Percentiles rank a stretch among this genome's conserved stretches.
These are phyloP conservation scores for Drosophila hamatofila DNA, from an alignment of 2,888 invertebrate genomes.

Conservation along the genomic window DNA sequence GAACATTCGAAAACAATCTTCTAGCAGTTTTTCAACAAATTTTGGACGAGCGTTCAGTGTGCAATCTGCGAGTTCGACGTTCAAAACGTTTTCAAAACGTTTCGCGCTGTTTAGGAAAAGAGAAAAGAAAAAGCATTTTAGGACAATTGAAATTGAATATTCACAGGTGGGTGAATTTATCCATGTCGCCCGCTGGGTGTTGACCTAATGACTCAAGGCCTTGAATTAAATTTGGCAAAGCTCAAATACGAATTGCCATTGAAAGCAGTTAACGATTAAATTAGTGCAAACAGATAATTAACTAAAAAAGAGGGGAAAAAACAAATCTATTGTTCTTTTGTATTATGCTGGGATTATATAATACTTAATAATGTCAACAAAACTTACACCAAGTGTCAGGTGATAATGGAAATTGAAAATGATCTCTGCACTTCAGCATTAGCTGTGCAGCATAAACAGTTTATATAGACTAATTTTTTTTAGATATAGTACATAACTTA, in stretches of 20 bases:
- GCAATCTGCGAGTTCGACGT: constrained; percentile 40
- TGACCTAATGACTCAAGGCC: constrained; percentile 19
- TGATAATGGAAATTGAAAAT: constrained; percentile 21
- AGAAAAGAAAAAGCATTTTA: constrained; percentile 29
- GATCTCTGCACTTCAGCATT: constrained; percentile 7
- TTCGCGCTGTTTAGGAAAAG: constrained; percentile 11
- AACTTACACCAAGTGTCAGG: constrained; percentile 18
- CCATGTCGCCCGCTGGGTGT: constrained; percentile 13
- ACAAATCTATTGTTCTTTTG: constrained; percentile 47
- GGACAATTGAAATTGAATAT: constrained; percentile 52
- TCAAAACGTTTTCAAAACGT: constrained; percentile 30
- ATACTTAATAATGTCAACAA: constrained; percentile 52
- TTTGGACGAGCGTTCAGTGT: constrained; percentile 57
- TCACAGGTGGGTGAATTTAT: constrained; percentile 71
- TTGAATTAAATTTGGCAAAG: constrained; percentile 5
- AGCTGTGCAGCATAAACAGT: constrained; percentile 4
- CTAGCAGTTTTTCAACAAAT: constrained; percentile 56
- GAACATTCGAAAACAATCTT: constrained; percentile 54
- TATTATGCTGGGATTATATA: constrained; percentile 62
- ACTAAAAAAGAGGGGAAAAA: constrained; percentile 33
- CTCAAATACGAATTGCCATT: constrained; percentile 12
- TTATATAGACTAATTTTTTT: constrained; percentile 1
- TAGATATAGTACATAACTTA: constrained; percentile 16
- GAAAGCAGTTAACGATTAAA: background rate
- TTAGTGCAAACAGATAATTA: constrained; percentile 18